Base-by-base conservation (phyloP, 2,888 invertebrate genomes). In the Electrophaes corylata region DNA sequence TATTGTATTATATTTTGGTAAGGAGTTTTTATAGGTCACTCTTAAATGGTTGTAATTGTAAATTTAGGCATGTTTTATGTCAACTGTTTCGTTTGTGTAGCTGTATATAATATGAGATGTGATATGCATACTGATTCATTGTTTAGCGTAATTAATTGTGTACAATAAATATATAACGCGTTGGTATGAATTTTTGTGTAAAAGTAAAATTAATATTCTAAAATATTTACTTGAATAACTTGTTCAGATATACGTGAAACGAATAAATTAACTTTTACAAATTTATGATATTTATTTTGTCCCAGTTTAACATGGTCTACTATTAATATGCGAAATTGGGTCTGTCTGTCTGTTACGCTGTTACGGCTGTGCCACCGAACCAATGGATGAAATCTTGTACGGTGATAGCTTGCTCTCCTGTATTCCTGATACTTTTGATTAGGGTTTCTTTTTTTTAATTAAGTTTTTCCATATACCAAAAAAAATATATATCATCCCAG, bases 261-360 rank as follows among this genome's bases (percentile, higher is more conserved):
- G 83, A 81, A 90, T 88, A 88, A 89, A 89, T 89, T 87, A 88
- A 88, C 83, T 91, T 91, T 91, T 91, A 88, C 88, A 90, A 61
- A 50, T 61, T 23, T 63, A 31, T 63, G 51, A 71, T 69, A 63
- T 65, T 64, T 49, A 33, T 49, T 57, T 44, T 10, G n/a, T 14
- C 12, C 6, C 19, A n/a, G 19, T 40, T 40, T 40, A 19, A 12
- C 4, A 12, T 12, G 12, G 31, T n/a, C n/a, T 33, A 33, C 33
- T 33, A 12, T 3, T 11, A 11, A 31, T n/a, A n/a, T n/a, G n/a
- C n/a, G n/a, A n/a, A n/a, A n/a, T n/a, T n/a, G n/a, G n/a, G n/a
- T n/a, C n/a, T n/a, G n/a, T n/a, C n/a, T n/a, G n/a, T n/a, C n/a
- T n/a, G n/a, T n/a, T n/a, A n/a, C n/a, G n/a, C n/a, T n/a, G n/a